A percentile compares a stretch with the other conserved stretches of the same genome.
Evolutionary conservation across 2,888 invertebrate species (phyloP).

Genomic region (Marasmarcha lunaedactyla): DNA sequence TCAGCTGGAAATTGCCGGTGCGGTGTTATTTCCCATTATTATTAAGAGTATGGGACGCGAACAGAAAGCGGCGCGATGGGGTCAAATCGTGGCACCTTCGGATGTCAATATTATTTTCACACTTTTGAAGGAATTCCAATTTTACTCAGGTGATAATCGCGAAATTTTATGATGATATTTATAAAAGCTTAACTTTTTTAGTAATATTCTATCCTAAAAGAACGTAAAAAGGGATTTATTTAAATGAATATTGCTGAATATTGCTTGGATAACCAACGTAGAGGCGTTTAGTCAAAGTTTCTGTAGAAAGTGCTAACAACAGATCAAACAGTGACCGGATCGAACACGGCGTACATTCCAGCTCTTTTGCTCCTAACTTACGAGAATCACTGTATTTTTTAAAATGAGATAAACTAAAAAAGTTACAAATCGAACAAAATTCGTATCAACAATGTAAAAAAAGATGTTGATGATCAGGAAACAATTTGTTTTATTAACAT

Average conservation of each 20-base stretch:
- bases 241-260: no score
- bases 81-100: slow-evolving; percentile 31
- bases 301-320: slow-evolving; percentile 46
- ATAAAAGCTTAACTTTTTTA: no score
- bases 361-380: slow-evolving; percentile 43
- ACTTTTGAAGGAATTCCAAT: slow-evolving; percentile 27
- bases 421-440: no score
- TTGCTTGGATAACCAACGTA: no score
- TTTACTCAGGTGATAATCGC: slow-evolving; percentile 11
- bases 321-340: slow-evolving; percentile 46
- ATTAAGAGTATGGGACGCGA: slow-evolving; percentile 43
- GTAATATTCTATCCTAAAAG: no score
- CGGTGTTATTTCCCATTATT: slow-evolving; percentile 42
- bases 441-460: no score
- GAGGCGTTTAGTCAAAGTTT: slow-evolving; percentile 27
- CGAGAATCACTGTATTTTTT: no score
- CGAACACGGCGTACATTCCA: slow-evolving; percentile 44
- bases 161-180: no score
- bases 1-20: slow-evolving; percentile 40
- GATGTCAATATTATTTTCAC: slow-evolving; percentile 36
- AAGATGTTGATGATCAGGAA: no score
- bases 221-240: no score
- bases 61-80: slow-evolving; percentile 37
- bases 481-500: no score
- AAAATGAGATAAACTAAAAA: no score